Conservation (phyloP, 2,113 vertebrate genomes). For the Natator depressus region DNA sequence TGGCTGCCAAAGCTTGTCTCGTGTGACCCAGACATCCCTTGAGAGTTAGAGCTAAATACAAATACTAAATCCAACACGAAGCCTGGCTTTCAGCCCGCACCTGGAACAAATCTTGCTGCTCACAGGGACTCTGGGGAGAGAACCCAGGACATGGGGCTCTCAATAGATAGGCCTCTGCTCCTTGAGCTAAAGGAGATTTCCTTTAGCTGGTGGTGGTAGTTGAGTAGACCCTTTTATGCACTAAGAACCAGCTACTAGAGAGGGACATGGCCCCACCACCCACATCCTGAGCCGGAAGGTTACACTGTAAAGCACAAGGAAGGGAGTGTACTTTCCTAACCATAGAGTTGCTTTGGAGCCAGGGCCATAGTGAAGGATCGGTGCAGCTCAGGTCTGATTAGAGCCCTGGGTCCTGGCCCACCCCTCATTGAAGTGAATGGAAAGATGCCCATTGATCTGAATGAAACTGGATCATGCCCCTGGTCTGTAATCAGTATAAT, state of each 20-base stretch:
- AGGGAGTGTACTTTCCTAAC: not conserved
- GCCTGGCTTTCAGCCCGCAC: not conserved
- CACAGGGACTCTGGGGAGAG: not conserved
- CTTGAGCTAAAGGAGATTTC: no score
- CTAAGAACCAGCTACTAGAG: no score
- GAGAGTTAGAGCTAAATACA: not conserved
- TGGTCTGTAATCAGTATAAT: not conserved
- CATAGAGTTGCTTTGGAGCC: not conserved
- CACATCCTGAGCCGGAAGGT: not conserved
- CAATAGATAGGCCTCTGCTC: not conserved
- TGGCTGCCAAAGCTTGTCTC: no score
- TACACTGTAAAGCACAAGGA: not conserved
- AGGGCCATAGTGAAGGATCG: not conserved
- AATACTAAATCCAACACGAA: not conserved
- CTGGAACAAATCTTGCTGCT: no score
- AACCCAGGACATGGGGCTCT: not conserved
- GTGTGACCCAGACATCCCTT: not conserved
- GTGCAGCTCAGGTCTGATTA: not conserved
- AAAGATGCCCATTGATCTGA: not conserved
- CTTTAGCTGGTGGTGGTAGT: not conserved
- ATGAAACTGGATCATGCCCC: not conserved
- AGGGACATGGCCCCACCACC: not conserved
- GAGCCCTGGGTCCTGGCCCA: not conserved
- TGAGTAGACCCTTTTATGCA: no score
- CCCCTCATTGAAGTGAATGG: not conserved